These are phyloP conservation scores for Netelia fuscicornis DNA, from an alignment of 2,888 invertebrate species.

Conservation along the genomic window DNA sequence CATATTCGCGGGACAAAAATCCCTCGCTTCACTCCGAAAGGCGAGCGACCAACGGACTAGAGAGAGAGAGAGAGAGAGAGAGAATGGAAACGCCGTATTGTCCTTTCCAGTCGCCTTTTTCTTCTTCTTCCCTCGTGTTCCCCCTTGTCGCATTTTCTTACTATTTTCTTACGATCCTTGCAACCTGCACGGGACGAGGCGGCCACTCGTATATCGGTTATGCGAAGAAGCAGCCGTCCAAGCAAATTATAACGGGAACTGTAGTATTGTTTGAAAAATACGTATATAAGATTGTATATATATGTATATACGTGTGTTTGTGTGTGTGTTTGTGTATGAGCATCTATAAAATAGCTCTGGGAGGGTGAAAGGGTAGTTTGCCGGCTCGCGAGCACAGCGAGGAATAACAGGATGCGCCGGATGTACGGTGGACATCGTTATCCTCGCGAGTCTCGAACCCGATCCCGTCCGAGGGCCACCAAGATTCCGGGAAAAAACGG, in stretches of 20 bases:
- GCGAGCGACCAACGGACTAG: not conserved
- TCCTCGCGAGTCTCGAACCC: conserved; percentile 71
- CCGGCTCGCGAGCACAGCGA: conserved; percentile 71
- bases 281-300: conserved; percentile 33
- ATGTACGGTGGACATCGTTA: conserved; percentile 79
- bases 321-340: not conserved
- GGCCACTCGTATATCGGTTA: conserved; percentile 76
- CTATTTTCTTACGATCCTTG: conserved; percentile 65
- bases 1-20: conserved; percentile 62
- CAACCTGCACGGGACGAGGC: conserved; percentile 56
- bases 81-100: conserved; percentile 15
- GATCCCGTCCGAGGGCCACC: conserved; percentile 32
- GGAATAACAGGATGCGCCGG: conserved; percentile 78
- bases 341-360: conserved; percentile 19
- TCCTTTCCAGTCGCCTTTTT: conserved; percentile 3
- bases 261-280: conserved; percentile 82
- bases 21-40: conserved; percentile 31
- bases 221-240: conserved; percentile 79
- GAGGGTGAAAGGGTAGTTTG: conserved; percentile 35
- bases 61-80: not conserved
- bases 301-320: not conserved
- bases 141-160: conserved; percentile 49
- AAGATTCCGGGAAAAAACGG: conserved; percentile 10
- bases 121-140: conserved; percentile 16
- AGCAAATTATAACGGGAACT: conserved; percentile 80